Conservation (phyloP, 2,797 vertebrate species). For the Perodicticus potto region DNA sequence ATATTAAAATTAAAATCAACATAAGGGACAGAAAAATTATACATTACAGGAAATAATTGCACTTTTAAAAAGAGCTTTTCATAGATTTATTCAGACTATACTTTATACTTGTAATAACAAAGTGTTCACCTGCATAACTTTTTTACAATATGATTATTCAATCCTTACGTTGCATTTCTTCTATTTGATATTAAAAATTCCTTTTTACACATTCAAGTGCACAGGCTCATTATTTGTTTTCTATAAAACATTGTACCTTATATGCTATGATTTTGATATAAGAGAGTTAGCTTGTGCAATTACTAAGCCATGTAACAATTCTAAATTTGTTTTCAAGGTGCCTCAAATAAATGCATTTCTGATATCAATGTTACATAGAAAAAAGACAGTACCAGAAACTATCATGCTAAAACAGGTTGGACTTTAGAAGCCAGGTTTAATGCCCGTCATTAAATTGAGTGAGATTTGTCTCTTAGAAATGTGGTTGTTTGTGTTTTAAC, state of each 20-base stretch:
- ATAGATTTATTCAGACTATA: slow-evolving; percentile 73
- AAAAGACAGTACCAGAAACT: neutral
- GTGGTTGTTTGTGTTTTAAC: neutral
- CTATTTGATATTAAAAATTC: slow-evolving; percentile 64
- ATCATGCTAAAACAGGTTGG: neutral
- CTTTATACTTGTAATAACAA: slow-evolving; percentile 74
- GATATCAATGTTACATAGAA: neutral
- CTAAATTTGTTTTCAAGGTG: neutral
- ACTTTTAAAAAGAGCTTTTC: slow-evolving; percentile 74
- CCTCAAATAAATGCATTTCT: neutral
- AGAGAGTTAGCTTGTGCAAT: neutral
- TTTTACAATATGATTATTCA: slow-evolving; percentile 77
- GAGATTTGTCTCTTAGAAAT: neutral
- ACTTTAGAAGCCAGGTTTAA: neutral
- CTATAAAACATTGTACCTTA: slow-evolving; percentile 24
- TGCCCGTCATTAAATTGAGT: neutral
- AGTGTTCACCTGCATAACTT: slow-evolving; percentile 81
- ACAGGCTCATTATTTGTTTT: slow-evolving; percentile 40
- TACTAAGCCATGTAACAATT: slow-evolving; percentile 25
- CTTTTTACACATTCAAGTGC: slow-evolving; percentile 56
- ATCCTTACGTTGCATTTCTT: slow-evolving; percentile 71
- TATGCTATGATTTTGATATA: slow-evolving; percentile 33
- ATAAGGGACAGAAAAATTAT: slow-evolving; percentile 69
- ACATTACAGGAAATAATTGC: slow-evolving; percentile 76
- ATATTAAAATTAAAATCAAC: slow-evolving; percentile 84